Evolutionary conservation across 2,797 vertebrate species (phyloP), one percentile per base, ranked within the genome.

Genomic region (Sardinella longiceps): DNA sequence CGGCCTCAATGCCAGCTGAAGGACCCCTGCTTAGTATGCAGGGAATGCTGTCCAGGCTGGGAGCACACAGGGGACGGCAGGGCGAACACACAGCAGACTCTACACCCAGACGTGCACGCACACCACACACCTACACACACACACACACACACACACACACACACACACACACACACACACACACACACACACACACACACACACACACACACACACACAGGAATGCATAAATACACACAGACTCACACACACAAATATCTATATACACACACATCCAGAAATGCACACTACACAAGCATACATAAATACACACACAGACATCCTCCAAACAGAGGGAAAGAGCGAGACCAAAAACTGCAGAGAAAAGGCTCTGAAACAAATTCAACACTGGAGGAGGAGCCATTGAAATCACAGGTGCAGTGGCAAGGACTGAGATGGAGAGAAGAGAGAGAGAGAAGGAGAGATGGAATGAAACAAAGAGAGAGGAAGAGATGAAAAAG

Each of bases 1-100:
- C 58, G 43, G n/a, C 56, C 82, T 70, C 56, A 43, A 43, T 45
- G 46, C 45, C 58, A 45, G 39, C 20, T 63, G 82, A 33, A 84
- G 87, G 84, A 90, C 80, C 84, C 84, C 45, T 43, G 86, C 82
- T 87, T n/a, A 86, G 91, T 87, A 87, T 81, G 89, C 86, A 83
- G 90, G 83, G 84, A 28, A 33, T 48, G 60, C 48, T 33, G 37
- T 48, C 51, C 82, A 46, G 82, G 80, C 45, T 18, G 37, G 37
- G 70, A 70, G 37, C 60, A 66, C 25, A 33, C 28, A 25, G 60
- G 60, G 66, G 18, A 33, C 1, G 66, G 33, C 66, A 18, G 33
- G 45, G 48, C 50, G 20, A 56, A 74, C 50, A 28, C 39, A 53
- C 51, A 37, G 30, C 25, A 66, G 77, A 77, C 20, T 48, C 46